Base-by-base conservation (phyloP, 2,888 invertebrate genomes). In the Parascotia fuliginaria region DNA sequence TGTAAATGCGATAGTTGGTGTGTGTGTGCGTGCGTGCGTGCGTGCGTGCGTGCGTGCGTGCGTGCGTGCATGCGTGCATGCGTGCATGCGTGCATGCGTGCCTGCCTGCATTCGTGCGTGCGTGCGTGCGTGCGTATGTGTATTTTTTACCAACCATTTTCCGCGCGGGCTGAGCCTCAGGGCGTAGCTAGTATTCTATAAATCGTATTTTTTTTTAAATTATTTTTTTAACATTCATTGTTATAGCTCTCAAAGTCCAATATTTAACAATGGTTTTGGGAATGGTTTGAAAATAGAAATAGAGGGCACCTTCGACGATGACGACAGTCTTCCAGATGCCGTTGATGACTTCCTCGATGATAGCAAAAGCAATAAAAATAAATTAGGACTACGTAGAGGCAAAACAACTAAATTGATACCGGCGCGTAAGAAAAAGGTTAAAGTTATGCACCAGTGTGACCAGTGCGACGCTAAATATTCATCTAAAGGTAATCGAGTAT, bases 401-500 rank as follows among this genome's bases (percentile, higher is more conserved):
- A 67, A 70, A 55, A 45, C 46, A 55, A 45, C 46, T 28, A 76
- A 71, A 60, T 64, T 57, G 44, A 54, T 73, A 36, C 57, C 69
- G 0, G 52, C 69, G n/a, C 49, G 54, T 16, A 77, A 68, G 50
- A 70, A 66, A 61, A 67, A 65, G 11, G 38, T 55, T 2, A 80
- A 89, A 71, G 76, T 73, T 1, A 66, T 85, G 60, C 83, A 88
- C 57, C 79, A 80, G 32, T 91, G 91, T 61, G 89, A 89, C 45
- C 84, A 87, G 63, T 91, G 91, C 38, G 80, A 80, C 42, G 84
- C 88, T 32, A 84, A 86, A 65, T 91, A 89, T 60, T 79, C 84
- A 0, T 84, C 87, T 11, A 39, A 82, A 39, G 75, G 90, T 89
- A 47, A 77, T 79, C 72, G 9, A 14, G 7, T 14, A 1, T 2